Percentiles rank a stretch among this genome's conserved stretches.
These are phyloP conservation scores for Leptinotarsa undecemlineata DNA, from an alignment of 1,140 invertebrate genomes.

Conservation along the genomic window DNA sequence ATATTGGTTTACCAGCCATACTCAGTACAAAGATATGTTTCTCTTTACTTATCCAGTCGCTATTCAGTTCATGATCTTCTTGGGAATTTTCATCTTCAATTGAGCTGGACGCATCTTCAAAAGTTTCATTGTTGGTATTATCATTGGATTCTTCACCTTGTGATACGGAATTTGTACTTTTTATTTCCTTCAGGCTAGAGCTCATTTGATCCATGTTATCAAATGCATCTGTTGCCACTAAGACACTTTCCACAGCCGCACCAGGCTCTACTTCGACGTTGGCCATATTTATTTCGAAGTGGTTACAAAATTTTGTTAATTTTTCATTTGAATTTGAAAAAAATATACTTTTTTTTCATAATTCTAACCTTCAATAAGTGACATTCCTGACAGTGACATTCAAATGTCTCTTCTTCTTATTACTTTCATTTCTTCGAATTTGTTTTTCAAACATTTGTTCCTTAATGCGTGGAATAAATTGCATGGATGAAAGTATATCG, in stretches of 20 bases:
- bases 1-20: slow-evolving; percentile 94
- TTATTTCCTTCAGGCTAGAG: slow-evolving; percentile 63
- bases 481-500: no score
- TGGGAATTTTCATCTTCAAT: slow-evolving; percentile 38
- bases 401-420: no score
- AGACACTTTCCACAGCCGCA: slow-evolving; percentile 65
- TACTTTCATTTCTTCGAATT: no score
- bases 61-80: slow-evolving; percentile 63
- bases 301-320: no score
- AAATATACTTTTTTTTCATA: no score
- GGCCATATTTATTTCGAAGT: slow-evolving; percentile 1
- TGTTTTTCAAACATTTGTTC: no score
- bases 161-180: slow-evolving; percentile 53
- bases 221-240: slow-evolving; percentile 70
- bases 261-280: slow-evolving; percentile 54
- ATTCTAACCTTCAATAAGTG: no score
- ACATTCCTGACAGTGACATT: no score
- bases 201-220: slow-evolving; percentile 72
- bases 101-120: slow-evolving; percentile 37
- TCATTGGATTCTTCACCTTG: slow-evolving; percentile 53
- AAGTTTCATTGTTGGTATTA: slow-evolving; percentile 54
- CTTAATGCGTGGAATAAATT: no score
- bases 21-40: slow-evolving; percentile 95
- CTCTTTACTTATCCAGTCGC: slow-evolving; percentile 77
- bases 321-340: no score